A percentile compares a stretch with the other conserved stretches of the same genome.
phyloP scores from a whole-genome alignment of 1,140 invertebrate species.

The Leptopilina boulardi region DNA sequence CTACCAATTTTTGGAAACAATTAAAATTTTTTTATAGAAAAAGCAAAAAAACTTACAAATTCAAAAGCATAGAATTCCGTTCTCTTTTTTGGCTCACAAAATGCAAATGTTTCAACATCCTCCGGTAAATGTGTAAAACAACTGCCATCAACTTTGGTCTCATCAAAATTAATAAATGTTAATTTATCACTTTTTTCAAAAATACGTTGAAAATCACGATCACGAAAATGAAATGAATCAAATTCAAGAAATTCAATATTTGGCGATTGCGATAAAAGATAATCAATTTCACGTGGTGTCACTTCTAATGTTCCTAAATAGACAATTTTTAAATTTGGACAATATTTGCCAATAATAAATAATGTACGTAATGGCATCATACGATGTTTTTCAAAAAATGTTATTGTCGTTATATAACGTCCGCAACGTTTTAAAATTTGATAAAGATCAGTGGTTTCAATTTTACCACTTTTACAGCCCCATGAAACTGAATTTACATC shows the following conservation, averaged over 20 bases:
- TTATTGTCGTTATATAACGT: constrained; percentile 2
- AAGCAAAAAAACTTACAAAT: neutral
- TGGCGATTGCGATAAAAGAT: neutral
- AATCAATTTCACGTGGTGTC: constrained; percentile 11
- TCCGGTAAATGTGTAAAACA: neutral
- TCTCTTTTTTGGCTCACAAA: neutral
- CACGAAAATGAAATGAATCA: neutral
- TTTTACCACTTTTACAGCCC: neutral
- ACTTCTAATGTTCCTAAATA: constrained; percentile 11
- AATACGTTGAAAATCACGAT: neutral
- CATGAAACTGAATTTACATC: neutral
- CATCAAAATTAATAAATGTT: neutral
- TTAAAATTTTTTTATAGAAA: too few relatives aligned
- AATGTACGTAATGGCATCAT: constrained; percentile 2
- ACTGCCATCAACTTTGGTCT: neutral
- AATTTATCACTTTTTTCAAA: neutral
- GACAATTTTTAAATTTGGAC: constrained; percentile 1
- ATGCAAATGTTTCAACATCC: neutral
- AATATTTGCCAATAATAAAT: neutral
- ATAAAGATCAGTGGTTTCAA: neutral
- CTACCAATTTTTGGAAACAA: too few relatives aligned
- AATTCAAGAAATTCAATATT: constrained; percentile 16
- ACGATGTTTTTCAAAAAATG: neutral
- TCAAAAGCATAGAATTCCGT: neutral
- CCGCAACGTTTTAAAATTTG: neutral